Conservation (phyloP, 2,113 vertebrate species). For the Sitta europaea region DNA sequence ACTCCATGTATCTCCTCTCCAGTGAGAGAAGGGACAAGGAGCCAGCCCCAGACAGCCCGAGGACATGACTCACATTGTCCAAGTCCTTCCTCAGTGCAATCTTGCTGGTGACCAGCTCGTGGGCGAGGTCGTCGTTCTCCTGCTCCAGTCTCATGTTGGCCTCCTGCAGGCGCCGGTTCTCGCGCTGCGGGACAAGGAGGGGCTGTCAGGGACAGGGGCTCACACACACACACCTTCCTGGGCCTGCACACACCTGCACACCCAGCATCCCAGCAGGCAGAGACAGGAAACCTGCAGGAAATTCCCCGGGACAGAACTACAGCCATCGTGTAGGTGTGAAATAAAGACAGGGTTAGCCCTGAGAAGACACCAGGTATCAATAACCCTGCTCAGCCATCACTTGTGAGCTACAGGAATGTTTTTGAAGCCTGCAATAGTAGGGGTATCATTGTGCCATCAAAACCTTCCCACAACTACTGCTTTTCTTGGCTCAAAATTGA, state of each 20-base stretch:
- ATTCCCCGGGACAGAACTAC: neutral
- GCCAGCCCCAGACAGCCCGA: neutral
- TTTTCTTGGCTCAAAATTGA: neutral
- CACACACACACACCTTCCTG: neutral
- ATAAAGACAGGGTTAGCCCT: neutral
- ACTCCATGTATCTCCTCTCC: neutral
- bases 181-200: slow-evolving; percentile 73
- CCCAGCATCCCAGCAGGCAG: neutral
- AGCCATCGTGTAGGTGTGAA: neutral
- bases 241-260: neutral
- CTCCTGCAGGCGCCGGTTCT: slow-evolving; percentile 94
- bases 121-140: slow-evolving; percentile 97
- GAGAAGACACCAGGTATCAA: neutral
- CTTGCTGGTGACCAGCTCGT: slow-evolving; percentile 98
- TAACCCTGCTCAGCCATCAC: neutral
- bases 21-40: neutral
- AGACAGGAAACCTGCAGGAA: neutral
- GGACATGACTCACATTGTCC: slow-evolving; percentile 85
- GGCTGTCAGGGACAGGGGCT: neutral
- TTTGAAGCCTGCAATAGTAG: neutral
- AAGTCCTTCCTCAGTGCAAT: slow-evolving; percentile 94
- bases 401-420: neutral
- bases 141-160: slow-evolving; percentile 98
- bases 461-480: neutral
- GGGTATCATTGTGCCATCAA: neutral